A percentile compares a stretch with the other conserved stretches of the same genome.
phyloP scores from a whole-genome alignment of 2,888 invertebrate species.

The Hydriomena furcata region DNA sequence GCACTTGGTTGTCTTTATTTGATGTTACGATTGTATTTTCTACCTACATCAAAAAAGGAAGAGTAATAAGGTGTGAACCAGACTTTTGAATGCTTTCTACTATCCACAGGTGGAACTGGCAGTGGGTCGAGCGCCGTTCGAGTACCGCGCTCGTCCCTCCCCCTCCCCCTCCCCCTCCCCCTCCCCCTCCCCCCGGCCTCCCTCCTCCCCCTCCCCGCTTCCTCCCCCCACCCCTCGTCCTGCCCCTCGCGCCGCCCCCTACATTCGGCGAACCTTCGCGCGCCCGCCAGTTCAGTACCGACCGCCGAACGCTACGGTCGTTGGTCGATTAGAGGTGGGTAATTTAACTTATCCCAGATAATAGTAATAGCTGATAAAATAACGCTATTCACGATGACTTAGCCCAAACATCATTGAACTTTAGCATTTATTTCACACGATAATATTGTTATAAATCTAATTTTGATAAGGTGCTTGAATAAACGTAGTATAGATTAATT shows the following conservation, averaged over 20 bases:
- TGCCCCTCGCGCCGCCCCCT: conserved; percentile 35
- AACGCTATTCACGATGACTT: too few species aligned
- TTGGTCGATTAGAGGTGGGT: conserved; percentile 18
- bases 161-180: conserved; percentile 35
- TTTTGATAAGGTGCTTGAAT: too few species aligned
- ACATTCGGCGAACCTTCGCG: conserved; percentile 41
- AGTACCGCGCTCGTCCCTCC: conserved; percentile 58
- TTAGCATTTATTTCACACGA: too few species aligned
- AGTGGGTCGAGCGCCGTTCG: conserved; percentile 68
- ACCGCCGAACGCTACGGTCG: conserved; percentile 36
- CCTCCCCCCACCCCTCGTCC: conserved; percentile 38
- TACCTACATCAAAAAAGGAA: too few species aligned
- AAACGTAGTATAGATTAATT: too few species aligned
- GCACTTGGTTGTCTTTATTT: too few species aligned
- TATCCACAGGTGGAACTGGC: conserved; percentile 65
- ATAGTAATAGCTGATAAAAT: too few species aligned
- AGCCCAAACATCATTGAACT: too few species aligned
- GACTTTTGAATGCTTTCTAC: not conserved
- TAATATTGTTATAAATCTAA: too few species aligned
- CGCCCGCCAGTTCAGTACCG: conserved; percentile 40
- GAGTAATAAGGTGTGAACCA: too few species aligned
- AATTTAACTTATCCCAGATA: too few species aligned
- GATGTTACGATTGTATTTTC: too few species aligned
- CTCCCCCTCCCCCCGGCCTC: conserved; percentile 36
- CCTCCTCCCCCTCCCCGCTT: conserved; percentile 27